Evolutionary conservation across 2,888 invertebrate genomes (phyloP).

Genomic region (Empis livida): DNA sequence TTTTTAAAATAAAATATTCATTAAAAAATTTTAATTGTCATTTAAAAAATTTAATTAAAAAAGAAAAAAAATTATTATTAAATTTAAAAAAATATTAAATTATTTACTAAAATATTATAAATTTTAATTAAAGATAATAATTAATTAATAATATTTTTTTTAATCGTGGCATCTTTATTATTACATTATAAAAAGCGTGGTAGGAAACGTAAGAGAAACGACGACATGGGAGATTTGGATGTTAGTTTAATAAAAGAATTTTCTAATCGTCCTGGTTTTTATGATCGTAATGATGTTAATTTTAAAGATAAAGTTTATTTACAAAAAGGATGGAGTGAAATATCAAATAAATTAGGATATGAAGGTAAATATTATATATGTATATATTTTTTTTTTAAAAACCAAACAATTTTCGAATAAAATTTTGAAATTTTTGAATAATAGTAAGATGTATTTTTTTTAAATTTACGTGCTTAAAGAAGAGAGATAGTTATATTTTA

Average conservation of each 20-base stretch:
- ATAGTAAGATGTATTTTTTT: too few relatives aligned
- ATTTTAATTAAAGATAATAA: background rate
- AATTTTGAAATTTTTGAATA: too few relatives aligned
- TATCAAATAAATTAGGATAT: conserved; percentile 31
- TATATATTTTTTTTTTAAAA: too few relatives aligned
- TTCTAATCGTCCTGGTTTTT: conserved; percentile 29
- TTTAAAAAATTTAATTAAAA: too few relatives aligned
- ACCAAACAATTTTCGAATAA: too few relatives aligned
- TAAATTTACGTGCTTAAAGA: too few relatives aligned
- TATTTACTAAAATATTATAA: too few relatives aligned
- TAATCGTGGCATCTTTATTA: conserved; percentile 4
- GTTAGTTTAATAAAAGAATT: conserved; percentile 29
- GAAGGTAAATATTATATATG: conserved; percentile 24
- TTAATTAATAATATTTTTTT: background rate
- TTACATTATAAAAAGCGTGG: conserved; percentile 18
- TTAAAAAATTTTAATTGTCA: too few relatives aligned
- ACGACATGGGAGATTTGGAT: conserved; percentile 34
- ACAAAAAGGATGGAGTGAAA: conserved; percentile 31
- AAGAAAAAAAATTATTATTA: too few relatives aligned
- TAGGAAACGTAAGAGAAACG: conserved; percentile 22
- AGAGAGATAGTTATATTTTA: too few relatives aligned
- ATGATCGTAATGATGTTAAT: conserved; percentile 28
- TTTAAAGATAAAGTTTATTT: conserved; percentile 32
- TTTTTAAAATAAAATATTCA: too few relatives aligned
- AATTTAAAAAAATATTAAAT: too few relatives aligned